Conservation (phyloP, 2,113 vertebrate genomes). For the Tricholaema leucomelas region DNA sequence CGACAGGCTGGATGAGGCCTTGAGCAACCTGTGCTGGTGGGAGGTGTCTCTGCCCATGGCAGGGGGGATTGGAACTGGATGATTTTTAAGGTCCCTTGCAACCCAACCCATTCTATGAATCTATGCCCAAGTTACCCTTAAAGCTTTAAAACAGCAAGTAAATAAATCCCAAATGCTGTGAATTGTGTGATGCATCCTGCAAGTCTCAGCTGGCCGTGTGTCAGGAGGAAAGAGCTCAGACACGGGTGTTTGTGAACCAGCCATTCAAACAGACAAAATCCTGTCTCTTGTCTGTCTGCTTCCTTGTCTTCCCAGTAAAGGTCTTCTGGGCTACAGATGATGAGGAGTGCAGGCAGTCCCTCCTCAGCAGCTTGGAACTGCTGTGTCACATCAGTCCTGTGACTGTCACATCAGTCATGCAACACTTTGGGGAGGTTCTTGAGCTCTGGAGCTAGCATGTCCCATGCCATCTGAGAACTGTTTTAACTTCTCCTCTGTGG, state of each 20-base stretch:
- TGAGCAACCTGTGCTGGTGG: too few species aligned
- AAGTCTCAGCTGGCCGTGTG: neutral
- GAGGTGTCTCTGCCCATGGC: too few species aligned
- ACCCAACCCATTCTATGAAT: neutral
- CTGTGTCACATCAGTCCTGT: neutral
- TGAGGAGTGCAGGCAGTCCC: neutral
- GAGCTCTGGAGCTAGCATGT: neutral
- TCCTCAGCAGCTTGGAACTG: neutral
- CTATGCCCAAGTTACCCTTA: neutral
- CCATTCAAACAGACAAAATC: neutral
- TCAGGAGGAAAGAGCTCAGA: neutral
- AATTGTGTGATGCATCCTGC: neutral
- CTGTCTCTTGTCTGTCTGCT: neutral
- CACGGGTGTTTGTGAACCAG: neutral
- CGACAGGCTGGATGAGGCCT: too few species aligned
- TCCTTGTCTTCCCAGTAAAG: neutral
- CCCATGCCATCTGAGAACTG: neutral
- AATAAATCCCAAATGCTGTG: neutral
- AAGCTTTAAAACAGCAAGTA: neutral
- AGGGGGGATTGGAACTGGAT: too few species aligned
- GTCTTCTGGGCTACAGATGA: neutral
- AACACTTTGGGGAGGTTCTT: neutral
- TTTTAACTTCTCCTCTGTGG: neutral
- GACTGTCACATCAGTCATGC: neutral
- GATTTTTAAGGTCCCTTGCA: too few species aligned